Evolutionary conservation across 2,113 vertebrate genomes (phyloP), one percentile per base, ranked within the genome.

Genomic region (Chaetodon auriga): DNA sequence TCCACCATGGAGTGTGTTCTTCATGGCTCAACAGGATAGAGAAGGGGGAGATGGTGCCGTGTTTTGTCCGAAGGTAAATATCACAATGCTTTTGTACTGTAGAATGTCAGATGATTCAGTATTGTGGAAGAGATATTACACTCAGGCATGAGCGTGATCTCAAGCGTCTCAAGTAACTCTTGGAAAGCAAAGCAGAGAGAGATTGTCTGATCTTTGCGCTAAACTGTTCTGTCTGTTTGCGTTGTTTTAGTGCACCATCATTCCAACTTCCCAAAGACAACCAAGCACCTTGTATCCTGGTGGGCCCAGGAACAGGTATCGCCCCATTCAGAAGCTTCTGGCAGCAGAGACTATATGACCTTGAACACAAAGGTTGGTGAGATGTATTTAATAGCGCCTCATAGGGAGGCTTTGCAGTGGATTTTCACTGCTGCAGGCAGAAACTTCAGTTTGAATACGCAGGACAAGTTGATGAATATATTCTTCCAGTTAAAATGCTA

Each of bases 271-370:
- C 98, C 80, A 96, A 95, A 92, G 96, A 98, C 53, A 96, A 95
- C 60, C 96, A 96, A 86, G 96, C 97, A 12, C 98, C 98, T 51
- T 99, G 97, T 85, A 97, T 99, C 92, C 96, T 99, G 83, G 94
- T 99, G 1, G 98, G 98, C 5, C 98, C 98, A 0, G 98, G 98
- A 80, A 99, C 98, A 0, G 98, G 98, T 68, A 99, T 99, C 0
- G 98, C 98, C 18, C 98, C 98, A 0, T 99, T 99, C 96, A 96
- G 98, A 75, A 99, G 98, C 92, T 99, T 99, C 94, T 99, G 98
- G 98, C 97, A 99, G 75, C 97, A 99, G 83, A 95, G 97, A 75
- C 96, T 97, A 1, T 97, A 96, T 19, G 97, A 99, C 75, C 95
- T 96, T 55, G 96, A 97, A 71, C 96, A 98, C 79, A 97, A 97